Evolutionary conservation across 2,113 vertebrate species (phyloP).

Genomic region (Laticauda colubrina): DNA sequence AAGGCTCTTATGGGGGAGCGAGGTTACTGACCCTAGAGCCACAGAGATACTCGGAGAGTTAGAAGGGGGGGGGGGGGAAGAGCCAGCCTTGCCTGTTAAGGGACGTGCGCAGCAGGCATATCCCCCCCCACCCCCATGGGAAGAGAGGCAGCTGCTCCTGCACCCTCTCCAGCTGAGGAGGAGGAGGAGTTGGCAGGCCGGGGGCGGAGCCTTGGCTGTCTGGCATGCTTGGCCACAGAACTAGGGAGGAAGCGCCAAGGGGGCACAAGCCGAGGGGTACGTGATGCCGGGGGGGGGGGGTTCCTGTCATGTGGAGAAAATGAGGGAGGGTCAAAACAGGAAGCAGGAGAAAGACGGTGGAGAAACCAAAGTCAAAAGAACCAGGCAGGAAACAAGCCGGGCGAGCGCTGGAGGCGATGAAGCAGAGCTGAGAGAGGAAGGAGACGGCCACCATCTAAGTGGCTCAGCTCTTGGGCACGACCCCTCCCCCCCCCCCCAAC

Average conservation of each 20-base stretch:
- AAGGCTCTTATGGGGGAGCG: not conserved
- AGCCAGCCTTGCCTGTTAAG: not conserved
- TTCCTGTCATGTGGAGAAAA: slow-evolving; percentile 86
- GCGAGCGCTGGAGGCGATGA: slow-evolving; percentile 62
- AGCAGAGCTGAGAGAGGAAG: slow-evolving; percentile 66
- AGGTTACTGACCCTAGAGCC: not conserved
- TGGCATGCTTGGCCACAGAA: slow-evolving; percentile 58
- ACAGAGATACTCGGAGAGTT: not conserved
- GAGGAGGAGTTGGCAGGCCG: not conserved
- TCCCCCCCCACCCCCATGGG: not conserved
- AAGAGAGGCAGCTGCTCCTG: not conserved
- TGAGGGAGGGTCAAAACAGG: slow-evolving; percentile 80
- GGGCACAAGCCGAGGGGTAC: slow-evolving; percentile 76
- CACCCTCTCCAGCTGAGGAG: not conserved
- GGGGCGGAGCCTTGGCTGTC: no score
- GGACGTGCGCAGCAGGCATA: not conserved
- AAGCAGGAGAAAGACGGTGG: slow-evolving; percentile 67
- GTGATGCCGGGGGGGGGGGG: slow-evolving; percentile 83
- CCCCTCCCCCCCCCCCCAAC: not conserved
- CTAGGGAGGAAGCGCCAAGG: slow-evolving; percentile 69
- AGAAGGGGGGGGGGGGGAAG: not conserved
- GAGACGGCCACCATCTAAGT: not conserved
- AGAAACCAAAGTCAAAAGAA: slow-evolving; percentile 68
- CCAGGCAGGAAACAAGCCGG: slow-evolving; percentile 73
- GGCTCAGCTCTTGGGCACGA: not conserved